These are phyloP conservation scores for Motacilla alba DNA, from an alignment of 2,113 vertebrate genomes.

Conservation along the genomic window DNA sequence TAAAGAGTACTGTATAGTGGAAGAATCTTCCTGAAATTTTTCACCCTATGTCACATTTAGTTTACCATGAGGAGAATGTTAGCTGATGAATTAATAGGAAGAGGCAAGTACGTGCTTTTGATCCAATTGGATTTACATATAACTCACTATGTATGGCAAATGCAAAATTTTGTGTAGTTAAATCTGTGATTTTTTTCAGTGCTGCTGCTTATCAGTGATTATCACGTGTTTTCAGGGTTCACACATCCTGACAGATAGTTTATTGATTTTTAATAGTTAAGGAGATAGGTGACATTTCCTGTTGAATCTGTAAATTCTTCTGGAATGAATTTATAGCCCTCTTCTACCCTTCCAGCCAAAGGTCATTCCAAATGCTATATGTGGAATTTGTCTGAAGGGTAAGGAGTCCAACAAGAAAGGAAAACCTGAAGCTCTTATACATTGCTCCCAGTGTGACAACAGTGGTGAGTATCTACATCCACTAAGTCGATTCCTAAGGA, in stretches of 20 bases:
- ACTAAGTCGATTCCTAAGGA: constrained; percentile 5
- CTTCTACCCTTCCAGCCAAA: constrained; percentile 99
- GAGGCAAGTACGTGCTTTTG: neutral
- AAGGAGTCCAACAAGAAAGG: constrained; percentile 98
- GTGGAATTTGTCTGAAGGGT: constrained; percentile 99
- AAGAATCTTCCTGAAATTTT: neutral
- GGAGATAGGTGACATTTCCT: constrained; percentile 60
- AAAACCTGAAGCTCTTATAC: constrained; percentile 94
- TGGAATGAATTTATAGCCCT: constrained; percentile 93
- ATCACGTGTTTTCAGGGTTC: neutral
- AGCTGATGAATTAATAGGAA: neutral
- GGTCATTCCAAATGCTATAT: constrained; percentile 98
- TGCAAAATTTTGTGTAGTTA: neutral
- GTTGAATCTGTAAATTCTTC: constrained; percentile 72
- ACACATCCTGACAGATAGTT: neutral
- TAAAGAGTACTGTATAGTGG: neutral
- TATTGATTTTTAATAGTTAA: constrained; percentile 31
- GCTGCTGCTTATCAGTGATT: neutral
- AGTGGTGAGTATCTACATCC: constrained; percentile 86
- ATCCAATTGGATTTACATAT: neutral
- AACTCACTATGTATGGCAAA: neutral
- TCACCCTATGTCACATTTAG: neutral
- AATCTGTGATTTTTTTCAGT: neutral
- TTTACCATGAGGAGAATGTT: neutral
- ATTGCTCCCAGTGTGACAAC: constrained; percentile 98